Evolutionary conservation across 2,888 invertebrate genomes (phyloP), one percentile per base, ranked within the genome.

Genomic region (Diploptera punctata): DNA sequence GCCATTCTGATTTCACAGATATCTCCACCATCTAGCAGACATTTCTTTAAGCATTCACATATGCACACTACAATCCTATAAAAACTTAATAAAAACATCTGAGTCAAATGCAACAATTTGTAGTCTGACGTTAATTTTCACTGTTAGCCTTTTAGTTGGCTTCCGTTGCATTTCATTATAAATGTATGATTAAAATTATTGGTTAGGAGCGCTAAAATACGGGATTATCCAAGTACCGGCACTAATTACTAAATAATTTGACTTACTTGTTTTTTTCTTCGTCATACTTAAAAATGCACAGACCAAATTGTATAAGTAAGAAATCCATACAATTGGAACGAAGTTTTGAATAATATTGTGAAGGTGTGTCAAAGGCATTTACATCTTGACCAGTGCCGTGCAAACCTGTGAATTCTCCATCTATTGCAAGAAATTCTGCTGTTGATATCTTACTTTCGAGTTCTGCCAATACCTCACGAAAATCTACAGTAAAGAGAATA

Each of bases 381-480:
- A 88, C 86, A 60, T 87, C 87, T 4, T 82, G 80, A 9, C 76
- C 75, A 62, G 76, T 76, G n/a, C n/a, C n/a, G 79, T 88, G 86
- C 33, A 93, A 80, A 24, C 95, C 96, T 24, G 94, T 94, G 78
- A 95, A 92, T 84, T 96, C 96, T 31, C 91, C 88, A 83, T 96
- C 96, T 76, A 95, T 90, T 1, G 90, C 87, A 71, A 95, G 79
- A 82, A 95, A 95, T 75, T 89, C 87, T 7, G 92, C 88, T 76
- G 88, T 85, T 62, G 88, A 82, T 74, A 95, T 89, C 65, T 91
- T 89, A 57, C 87, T 82, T 74, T 87, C 85, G 65, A 95, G 85
- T 76, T 88, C 84, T 1, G 88, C 87, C 73, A 94, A 81, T 29
- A 86, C 80, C 71, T 90, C 87, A 79, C 88, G 87, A 80, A 94